Conservation (phyloP, 2,113 vertebrate genomes). For the Myiozetetes cayanensis region DNA sequence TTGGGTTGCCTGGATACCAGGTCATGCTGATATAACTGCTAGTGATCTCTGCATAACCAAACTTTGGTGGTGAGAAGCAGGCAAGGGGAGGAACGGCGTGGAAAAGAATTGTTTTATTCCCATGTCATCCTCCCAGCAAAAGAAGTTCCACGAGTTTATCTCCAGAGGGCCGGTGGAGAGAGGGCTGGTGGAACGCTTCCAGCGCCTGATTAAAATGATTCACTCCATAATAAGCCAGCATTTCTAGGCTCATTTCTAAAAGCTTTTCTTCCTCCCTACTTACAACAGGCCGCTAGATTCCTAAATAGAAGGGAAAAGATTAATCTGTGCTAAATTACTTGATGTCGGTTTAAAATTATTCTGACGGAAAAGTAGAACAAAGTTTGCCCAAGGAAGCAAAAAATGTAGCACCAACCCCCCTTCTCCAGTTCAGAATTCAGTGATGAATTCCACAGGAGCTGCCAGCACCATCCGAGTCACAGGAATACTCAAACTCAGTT, state of each 20-base stretch:
- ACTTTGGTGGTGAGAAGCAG: slow-evolving; percentile 5
- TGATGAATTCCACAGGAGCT: slow-evolving; percentile 42
- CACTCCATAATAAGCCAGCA: slow-evolving; percentile 51
- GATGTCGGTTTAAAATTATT: slow-evolving; percentile 60
- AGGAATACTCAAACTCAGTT: slow-evolving; percentile 27
- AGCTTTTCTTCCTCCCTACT: slow-evolving; percentile 40
- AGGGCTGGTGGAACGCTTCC: slow-evolving; percentile 6
- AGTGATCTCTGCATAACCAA: slow-evolving; percentile 47
- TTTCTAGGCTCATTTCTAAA: slow-evolving; percentile 34
- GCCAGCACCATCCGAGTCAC: neutral
- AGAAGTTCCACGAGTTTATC: slow-evolving; percentile 37
- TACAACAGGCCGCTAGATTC: slow-evolving; percentile 40
- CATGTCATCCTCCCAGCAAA: neutral
- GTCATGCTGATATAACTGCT: slow-evolving; percentile 16
- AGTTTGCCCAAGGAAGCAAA: slow-evolving; percentile 65
- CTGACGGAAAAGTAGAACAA: slow-evolving; percentile 63
- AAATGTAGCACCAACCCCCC: neutral
- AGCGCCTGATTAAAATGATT: slow-evolving; percentile 62
- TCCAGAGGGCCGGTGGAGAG: slow-evolving; percentile 17
- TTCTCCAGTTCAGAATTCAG: slow-evolving; percentile 28
- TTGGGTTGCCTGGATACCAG: slow-evolving; percentile 75
- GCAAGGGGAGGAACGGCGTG: neutral
- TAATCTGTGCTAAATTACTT: slow-evolving; percentile 67
- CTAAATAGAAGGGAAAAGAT: slow-evolving; percentile 57
- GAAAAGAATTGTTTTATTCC: slow-evolving; percentile 19